phyloP scores from a whole-genome alignment of 1,140 invertebrate species.

The Pachypsylla venusta region DNA sequence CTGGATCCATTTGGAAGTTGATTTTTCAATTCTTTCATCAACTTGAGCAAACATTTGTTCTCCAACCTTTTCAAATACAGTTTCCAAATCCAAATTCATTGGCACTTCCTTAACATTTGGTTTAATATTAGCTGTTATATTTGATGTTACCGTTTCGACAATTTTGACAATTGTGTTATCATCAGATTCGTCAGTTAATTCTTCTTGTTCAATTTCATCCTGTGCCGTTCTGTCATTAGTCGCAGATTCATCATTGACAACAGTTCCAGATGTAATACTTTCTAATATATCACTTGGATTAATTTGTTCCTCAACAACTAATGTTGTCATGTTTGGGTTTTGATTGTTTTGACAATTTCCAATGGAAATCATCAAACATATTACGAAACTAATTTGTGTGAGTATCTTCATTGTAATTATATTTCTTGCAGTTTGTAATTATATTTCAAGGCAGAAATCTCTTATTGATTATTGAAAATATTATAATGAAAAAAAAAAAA shows the following conservation, averaged over 20 bases:
- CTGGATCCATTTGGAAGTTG: not conserved
- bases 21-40: not conserved
- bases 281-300: no score
- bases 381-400: not conserved
- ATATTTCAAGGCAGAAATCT: no score
- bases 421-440: not conserved
- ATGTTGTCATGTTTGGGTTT: not conserved
- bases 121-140: not conserved
- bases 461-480: not conserved
- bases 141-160: not conserved
- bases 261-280: no score
- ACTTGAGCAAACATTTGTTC: slow-evolving; percentile 3
- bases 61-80: not conserved
- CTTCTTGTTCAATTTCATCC: not conserved
- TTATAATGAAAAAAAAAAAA: not conserved
- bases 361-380: not conserved
- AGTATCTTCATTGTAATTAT: not conserved
- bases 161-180: not conserved
- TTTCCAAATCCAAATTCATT: not conserved
- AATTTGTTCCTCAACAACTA: not conserved
- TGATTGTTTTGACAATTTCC: not conserved
- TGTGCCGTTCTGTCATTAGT: not conserved
- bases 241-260: not conserved
- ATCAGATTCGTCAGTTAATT: not conserved
- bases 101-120: not conserved